These are phyloP conservation scores for Spea multiplicata DNA, from an alignment of 2,113 vertebrate species.

Conservation along the genomic window DNA sequence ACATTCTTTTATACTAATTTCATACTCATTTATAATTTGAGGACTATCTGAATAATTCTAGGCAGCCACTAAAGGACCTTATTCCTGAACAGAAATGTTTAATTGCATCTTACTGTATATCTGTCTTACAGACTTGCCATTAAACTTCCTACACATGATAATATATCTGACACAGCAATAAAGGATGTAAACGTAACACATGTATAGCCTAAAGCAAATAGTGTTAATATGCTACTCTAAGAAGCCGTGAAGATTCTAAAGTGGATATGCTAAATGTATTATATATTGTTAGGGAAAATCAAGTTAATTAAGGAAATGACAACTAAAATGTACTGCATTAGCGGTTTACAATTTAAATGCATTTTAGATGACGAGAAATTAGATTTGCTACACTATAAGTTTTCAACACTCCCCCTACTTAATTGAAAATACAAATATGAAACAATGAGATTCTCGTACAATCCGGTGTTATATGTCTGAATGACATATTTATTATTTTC, in stretches of 20 bases:
- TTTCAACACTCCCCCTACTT: too few relatives aligned
- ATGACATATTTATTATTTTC: too few relatives aligned
- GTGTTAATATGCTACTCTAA: slow-evolving; percentile 28
- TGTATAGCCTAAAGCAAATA: slow-evolving; percentile 18
- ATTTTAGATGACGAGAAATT: too few relatives aligned
- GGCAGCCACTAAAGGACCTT: too few relatives aligned
- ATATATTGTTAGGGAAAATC: background rate
- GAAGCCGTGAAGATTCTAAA: slow-evolving; percentile 28
- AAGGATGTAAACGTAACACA: slow-evolving; percentile 9
- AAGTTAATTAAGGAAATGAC: slow-evolving; percentile 23
- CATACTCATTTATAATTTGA: too few relatives aligned
- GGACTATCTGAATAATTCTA: too few relatives aligned
- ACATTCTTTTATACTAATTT: too few relatives aligned
- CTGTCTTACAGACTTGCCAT: slow-evolving; percentile 16
- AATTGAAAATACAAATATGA: too few relatives aligned
- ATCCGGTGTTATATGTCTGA: too few relatives aligned
- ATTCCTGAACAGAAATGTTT: background rate
- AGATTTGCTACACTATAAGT: too few relatives aligned
- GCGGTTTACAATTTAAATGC: background rate
- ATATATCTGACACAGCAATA: slow-evolving; percentile 7
- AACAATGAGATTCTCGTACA: too few relatives aligned
- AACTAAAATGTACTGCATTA: background rate
- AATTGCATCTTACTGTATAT: background rate
- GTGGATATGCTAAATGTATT: background rate
- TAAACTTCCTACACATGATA: background rate